Conservation (phyloP, 2,888 invertebrate species). For the Phlogophora meticulosa region DNA sequence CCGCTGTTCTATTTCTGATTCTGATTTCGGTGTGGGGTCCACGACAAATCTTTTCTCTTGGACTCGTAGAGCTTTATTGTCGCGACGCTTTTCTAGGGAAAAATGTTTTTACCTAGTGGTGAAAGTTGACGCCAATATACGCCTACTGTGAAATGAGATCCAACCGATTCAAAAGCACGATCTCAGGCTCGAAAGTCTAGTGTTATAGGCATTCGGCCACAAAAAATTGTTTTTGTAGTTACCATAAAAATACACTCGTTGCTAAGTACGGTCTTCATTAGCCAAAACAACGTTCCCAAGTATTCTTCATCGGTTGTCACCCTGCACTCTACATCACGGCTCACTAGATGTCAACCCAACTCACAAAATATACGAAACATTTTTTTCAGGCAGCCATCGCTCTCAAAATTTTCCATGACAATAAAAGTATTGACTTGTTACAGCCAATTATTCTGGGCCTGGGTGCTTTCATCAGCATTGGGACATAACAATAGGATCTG, state of each 20-base stretch:
- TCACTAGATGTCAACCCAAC: conserved; percentile 39
- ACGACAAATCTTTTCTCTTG: no score
- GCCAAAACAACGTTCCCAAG: neutral
- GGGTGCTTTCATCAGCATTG: conserved; percentile 22
- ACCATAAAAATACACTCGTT: neutral
- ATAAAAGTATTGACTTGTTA: conserved; percentile 54
- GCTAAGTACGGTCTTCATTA: conserved; percentile 3
- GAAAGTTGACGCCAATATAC: no score
- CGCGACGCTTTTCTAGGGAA: no score
- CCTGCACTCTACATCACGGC: conserved; percentile 5
- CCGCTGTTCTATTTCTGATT: no score
- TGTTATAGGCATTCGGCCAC: no score
- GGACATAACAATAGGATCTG: conserved; percentile 31
- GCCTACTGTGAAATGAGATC: no score
- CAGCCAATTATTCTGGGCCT: conserved; percentile 53
- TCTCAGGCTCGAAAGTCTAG: no score
- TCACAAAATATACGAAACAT: conserved; percentile 27
- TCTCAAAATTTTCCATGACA: conserved; percentile 47
- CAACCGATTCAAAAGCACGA: no score
- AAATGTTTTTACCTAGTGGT: no score
- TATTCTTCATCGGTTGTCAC: conserved; percentile 28
- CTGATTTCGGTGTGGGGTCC: no score
- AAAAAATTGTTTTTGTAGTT: no score
- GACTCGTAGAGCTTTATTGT: no score
- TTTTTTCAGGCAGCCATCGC: conserved; percentile 19